phyloP scores from a whole-genome alignment of 2,888 invertebrate genomes.

The Drosophila nr. fundita region DNA sequence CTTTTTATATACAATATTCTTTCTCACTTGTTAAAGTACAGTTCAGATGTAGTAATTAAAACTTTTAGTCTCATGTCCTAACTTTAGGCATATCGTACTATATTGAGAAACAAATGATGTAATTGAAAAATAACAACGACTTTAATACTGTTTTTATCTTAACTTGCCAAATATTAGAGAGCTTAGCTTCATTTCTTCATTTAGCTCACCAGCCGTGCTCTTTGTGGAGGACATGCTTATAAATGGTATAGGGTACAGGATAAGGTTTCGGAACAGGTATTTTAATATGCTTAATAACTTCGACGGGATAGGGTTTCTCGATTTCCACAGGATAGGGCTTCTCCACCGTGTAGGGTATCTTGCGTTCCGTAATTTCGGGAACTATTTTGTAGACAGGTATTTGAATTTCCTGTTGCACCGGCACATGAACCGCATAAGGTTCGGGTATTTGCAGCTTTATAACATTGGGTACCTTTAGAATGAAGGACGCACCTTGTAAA shows the following conservation, averaged over 20 bases:
- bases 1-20: background rate
- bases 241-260: slow-evolving; percentile 90
- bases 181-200: background rate
- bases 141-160: slow-evolving; percentile 47
- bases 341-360: slow-evolving; percentile 90
- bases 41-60: too few relatives aligned
- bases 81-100: background rate
- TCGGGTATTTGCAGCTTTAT: slow-evolving; percentile 90
- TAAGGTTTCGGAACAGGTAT: slow-evolving; percentile 90
- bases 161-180: slow-evolving; percentile 5
- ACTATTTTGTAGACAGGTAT: slow-evolving; percentile 91
- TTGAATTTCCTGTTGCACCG: slow-evolving; percentile 89
- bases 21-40: too few relatives aligned
- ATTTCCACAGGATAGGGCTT: slow-evolving; percentile 89
- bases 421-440: slow-evolving; percentile 90
- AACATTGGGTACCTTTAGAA: slow-evolving; percentile 85
- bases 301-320: slow-evolving; percentile 91
- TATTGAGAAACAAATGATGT: background rate
- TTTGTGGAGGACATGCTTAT: slow-evolving; percentile 89
- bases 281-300: slow-evolving; percentile 90
- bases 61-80: background rate
- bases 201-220: slow-evolving; percentile 79
- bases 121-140: slow-evolving; percentile 1
- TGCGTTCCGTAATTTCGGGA: slow-evolving; percentile 90
- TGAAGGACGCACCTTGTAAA: background rate